Evolutionary conservation across 2,113 vertebrate species (phyloP), one percentile per base, ranked within the genome.

Genomic region (Cephalopterus ornatus): DNA sequence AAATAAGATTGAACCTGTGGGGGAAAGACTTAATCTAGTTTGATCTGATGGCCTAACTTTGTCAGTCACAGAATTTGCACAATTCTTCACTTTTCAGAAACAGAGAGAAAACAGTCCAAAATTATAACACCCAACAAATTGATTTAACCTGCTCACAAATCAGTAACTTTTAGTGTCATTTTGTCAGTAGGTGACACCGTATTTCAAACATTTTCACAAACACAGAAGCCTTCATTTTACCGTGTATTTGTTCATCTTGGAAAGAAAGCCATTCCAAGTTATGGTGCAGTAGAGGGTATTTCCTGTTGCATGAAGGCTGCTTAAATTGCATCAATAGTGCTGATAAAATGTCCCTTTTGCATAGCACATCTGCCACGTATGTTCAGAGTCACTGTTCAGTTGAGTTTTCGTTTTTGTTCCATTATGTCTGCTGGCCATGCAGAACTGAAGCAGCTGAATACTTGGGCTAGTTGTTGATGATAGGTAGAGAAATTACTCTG

Each of bases 101-200:
- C 17, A n/a, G 62, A 72, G 56, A 83, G 39, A 66, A 80, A 81
- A n/a, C 35, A 55, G 44, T 59, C 58, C 33, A 47, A 32, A 72
- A 68, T 62, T 41, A 4, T 11, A 70, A 14, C 32, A 41, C 37
- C 39, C 39, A 50, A 28, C 17, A 28, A n/a, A 76, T 41, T 2
- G 42, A 5, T 68, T 72, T 44, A 56, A 56, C 37, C 14, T 27
- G 39, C 62, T 70, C 46, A 37, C 30, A 68, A 47, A 79, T 61
- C 4, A 24, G 24, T n/a, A 86, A 61, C 24, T 65, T 53, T 0
- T 1, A 3, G 24, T 27, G 32, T 46, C 22, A 4, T 66, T 76
- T 71, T 3, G 0, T 49, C 71, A 71, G 46, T 27, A 24, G 37
- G 35, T 9, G 1, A 62, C 1, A 26, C 32, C 2, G 0, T 44